phyloP scores from a whole-genome alignment of 2,113 vertebrate species.

The Melanerpes formicivorus region DNA sequence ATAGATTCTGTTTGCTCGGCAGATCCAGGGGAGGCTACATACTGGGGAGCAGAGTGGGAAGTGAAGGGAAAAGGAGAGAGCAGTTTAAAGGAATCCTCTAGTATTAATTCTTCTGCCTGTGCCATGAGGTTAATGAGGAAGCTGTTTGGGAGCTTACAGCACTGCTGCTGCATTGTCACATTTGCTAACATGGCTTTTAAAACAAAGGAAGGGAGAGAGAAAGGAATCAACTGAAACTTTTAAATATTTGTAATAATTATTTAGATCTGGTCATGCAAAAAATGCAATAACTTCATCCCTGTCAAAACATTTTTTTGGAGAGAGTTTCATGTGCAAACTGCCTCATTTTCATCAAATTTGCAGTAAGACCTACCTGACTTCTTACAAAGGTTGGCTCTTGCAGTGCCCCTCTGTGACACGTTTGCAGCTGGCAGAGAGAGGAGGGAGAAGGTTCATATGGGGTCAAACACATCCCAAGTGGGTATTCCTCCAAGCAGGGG shows the following conservation, averaged over 20 bases:
- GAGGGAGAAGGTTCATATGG: not conserved
- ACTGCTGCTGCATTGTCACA: not conserved
- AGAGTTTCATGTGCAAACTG: not conserved
- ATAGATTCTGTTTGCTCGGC: not conserved
- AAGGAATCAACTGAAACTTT: not conserved
- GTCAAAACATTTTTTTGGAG: not conserved
- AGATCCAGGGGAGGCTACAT: not conserved
- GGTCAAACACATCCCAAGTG: not conserved
- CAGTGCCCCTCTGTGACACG: constrained; percentile 16
- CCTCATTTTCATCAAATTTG: not conserved
- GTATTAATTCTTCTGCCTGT: not conserved
- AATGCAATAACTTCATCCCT: not conserved
- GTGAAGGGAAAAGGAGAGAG: not conserved
- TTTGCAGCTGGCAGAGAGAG: constrained; percentile 21
- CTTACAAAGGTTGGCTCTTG: not conserved
- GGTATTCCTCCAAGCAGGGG: not conserved
- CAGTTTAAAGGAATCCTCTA: not conserved
- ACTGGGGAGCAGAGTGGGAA: not conserved
- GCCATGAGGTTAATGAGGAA: not conserved
- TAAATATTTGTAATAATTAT: not conserved
- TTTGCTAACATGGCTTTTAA: constrained; percentile 5
- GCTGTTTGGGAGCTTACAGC: not conserved
- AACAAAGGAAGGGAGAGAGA: not conserved
- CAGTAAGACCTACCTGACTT: not conserved
- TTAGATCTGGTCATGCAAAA: not conserved